These are phyloP conservation scores for Artibeus lituratus DNA, from an alignment of 2,797 vertebrate species.

Conservation along the genomic window DNA sequence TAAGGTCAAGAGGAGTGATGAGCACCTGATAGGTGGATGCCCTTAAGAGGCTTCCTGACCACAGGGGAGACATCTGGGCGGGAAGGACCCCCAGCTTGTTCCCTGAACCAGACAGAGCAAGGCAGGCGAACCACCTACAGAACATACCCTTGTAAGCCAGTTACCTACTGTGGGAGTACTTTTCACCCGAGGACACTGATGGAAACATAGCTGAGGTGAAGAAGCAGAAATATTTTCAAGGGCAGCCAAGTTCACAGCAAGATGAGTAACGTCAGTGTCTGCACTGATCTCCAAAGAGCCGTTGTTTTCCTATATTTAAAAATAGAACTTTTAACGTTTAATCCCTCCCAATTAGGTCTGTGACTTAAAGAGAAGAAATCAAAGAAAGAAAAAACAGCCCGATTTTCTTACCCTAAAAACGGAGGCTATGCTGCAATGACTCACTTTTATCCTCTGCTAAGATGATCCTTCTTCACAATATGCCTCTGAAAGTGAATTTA, in stretches of 20 bases:
- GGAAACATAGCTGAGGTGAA: background rate
- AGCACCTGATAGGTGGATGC: fast-evolving
- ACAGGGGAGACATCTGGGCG: background rate
- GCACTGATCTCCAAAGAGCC: background rate
- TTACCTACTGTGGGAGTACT: background rate
- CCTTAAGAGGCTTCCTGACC: fast-evolving
- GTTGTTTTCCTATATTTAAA: background rate
- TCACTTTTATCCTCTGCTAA: background rate
- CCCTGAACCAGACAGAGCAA: background rate
- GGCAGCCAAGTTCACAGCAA: background rate
- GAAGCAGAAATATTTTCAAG: background rate
- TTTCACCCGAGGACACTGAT: background rate
- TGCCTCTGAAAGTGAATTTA: background rate
- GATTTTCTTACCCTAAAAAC: background rate
- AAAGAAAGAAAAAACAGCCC: background rate
- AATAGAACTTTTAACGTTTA: background rate
- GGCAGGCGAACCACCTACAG: background rate
- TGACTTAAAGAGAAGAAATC: background rate
- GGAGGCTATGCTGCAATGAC: background rate
- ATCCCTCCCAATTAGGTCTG: background rate
- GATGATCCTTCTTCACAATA: background rate
- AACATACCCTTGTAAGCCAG: background rate
- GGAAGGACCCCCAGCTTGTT: background rate
- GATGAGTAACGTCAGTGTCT: background rate
- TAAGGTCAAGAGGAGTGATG: background rate